Evolutionary conservation across 2,888 invertebrate genomes (phyloP), one percentile per base, ranked within the genome.

Genomic region (Seira sanloemensis): DNA sequence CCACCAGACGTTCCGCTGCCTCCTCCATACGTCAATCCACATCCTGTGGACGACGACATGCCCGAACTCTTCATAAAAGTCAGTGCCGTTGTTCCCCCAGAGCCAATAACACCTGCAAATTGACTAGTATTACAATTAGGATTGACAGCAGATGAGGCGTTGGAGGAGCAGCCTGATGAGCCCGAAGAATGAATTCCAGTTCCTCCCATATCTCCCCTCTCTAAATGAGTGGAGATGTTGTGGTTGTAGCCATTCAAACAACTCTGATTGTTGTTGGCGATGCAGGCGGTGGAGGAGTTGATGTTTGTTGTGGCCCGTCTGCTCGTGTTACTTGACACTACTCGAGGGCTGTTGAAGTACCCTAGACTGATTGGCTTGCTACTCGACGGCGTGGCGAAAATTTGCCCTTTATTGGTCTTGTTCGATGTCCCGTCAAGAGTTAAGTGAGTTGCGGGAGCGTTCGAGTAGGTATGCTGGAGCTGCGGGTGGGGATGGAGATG

Each of bases 281-380:
- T 67, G 78, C 65, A 65, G n/a, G 50, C 50, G 50, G 19, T 18
- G 9, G 16, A 18, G 65, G 65, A 65, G 21, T 65, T 65, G 18
- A 50, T 50, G n/a, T 50, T 50, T 50, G 50, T 50, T 23, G n/a
- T 5, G 67, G 9, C 50, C 26, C 23, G 68, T 58, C 78, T 67
- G 27, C 66, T 84, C 58, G 84, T 78, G 50, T 69, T 74, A 21
- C 65, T 84, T 23, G 78, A 16, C 37, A 74, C 27, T 25, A 86
- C 77, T n/a, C 86, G 76, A 27, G 86, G 86, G 19, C 86, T 86
- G 58, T 86, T 86, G 65, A 80, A 85, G 27, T 83, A 86, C 12
- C 83, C 83, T 73, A 83, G 46, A 21, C 73, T 83, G 24, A 83
- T 65, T 5, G 83, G 83, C 37, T 83, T 83, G 21, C 62, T 73